Evolutionary conservation across 2,888 invertebrate genomes (phyloP).

Genomic region (Encarsia formosa): DNA sequence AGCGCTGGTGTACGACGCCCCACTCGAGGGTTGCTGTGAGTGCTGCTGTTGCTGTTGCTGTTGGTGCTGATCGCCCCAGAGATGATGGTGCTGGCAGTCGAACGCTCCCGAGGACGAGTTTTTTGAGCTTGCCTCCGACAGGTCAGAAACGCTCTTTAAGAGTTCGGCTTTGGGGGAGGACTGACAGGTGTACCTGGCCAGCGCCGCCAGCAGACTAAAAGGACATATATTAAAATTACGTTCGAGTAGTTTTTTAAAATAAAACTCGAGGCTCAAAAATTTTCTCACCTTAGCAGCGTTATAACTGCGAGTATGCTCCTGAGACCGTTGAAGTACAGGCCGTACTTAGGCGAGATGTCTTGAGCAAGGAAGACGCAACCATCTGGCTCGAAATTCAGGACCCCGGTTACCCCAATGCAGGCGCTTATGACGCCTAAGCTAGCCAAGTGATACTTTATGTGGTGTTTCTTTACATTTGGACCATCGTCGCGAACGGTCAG

Average conservation of each 20-base stretch:
- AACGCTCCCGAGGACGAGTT: conserved; percentile 43
- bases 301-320: conserved; percentile 35
- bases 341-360: conserved; percentile 44
- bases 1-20: conserved; percentile 20
- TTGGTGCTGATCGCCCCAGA: conserved; percentile 28
- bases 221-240: not conserved
- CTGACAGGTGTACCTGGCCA: conserved; percentile 31
- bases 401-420: conserved; percentile 53
- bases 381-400: conserved; percentile 48
- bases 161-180: conserved; percentile 40
- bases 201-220: conserved; percentile 26
- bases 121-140: conserved; percentile 47
- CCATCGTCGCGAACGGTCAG: conserved; percentile 40
- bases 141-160: conserved; percentile 44
- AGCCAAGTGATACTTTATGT: conserved; percentile 52
- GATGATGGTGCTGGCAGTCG: conserved; percentile 47
- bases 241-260: not conserved
- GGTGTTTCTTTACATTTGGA: conserved; percentile 45
- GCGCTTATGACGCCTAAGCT: conserved; percentile 52
- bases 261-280: not conserved
- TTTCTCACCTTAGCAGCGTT: conserved; percentile 35
- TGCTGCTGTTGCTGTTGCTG: conserved; percentile 50
- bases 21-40: conserved; percentile 42
- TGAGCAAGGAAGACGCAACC: conserved; percentile 45
- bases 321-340: conserved; percentile 43